phyloP scores from a whole-genome alignment of 2,888 invertebrate species.

The Dexiosoma caninum region DNA sequence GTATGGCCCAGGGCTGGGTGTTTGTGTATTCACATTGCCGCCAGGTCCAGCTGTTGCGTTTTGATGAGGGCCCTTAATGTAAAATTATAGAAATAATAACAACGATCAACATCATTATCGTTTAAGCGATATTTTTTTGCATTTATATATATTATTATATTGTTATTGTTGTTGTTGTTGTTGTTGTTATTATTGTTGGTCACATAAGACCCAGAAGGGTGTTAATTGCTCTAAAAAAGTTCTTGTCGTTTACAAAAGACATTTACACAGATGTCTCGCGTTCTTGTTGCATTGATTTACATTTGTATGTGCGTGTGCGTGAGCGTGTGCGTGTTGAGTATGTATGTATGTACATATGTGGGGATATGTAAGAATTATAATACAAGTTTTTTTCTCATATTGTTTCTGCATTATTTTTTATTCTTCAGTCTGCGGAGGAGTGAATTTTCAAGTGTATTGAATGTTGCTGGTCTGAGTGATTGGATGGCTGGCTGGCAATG shows the following conservation, averaged over 20 bases:
- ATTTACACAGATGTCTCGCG: background rate
- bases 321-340: background rate
- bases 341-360: background rate
- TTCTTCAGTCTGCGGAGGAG: slow-evolving; percentile 54
- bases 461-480: slow-evolving; percentile 31
- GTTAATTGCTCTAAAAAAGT: slow-evolving; percentile 31
- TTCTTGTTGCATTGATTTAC: background rate
- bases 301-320: background rate
- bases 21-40: slow-evolving; percentile 75
- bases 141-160: too few species aligned
- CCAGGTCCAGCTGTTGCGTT: slow-evolving; percentile 66
- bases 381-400: background rate
- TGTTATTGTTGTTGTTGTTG: slow-evolving; percentile 2
- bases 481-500: background rate
- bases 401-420: background rate
- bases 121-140: background rate
- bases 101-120: background rate
- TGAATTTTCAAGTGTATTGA: slow-evolving; percentile 41
- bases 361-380: slow-evolving; percentile 10
- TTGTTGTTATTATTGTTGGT: background rate
- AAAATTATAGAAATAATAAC: slow-evolving; percentile 24
- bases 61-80: slow-evolving; percentile 72
- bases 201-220: slow-evolving; percentile 22
- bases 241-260: slow-evolving; percentile 20
- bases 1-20: slow-evolving; percentile 78